Conservation (phyloP, 2,797 vertebrate genomes). For the Tokudaia tokunoshimensis region DNA sequence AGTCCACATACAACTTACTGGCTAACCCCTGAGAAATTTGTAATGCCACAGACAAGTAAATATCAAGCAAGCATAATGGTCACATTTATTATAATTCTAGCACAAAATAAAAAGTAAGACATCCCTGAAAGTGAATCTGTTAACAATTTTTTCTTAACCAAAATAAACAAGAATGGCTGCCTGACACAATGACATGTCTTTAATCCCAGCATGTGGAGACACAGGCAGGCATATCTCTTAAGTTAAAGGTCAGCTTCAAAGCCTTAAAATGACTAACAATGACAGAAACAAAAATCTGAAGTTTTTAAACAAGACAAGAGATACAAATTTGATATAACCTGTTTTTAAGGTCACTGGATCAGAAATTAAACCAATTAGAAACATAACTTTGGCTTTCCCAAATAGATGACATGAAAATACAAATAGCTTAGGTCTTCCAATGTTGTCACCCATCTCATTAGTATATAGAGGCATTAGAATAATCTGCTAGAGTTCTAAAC, state of each 20-base stretch:
- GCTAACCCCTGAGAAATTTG: neutral
- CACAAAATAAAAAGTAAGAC: neutral
- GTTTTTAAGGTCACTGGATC: neutral
- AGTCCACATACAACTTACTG: rapidly evolving
- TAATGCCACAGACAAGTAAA: neutral
- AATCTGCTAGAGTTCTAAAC: neutral
- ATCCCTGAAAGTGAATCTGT: neutral
- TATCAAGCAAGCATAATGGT: neutral
- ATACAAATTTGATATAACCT: neutral
- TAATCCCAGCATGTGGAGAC: neutral
- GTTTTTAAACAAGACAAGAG: neutral
- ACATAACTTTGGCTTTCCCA: neutral
- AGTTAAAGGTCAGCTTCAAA: neutral
- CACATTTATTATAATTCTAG: conserved; percentile 25
- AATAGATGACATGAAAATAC: neutral
- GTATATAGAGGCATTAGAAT: neutral
- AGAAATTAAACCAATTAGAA: neutral
- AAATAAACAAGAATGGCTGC: conserved; percentile 6
- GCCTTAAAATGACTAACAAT: neutral
- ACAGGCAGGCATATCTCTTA: neutral
- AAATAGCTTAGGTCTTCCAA: neutral
- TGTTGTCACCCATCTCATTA: neutral
- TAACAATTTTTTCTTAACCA: neutral
- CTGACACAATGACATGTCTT: neutral
- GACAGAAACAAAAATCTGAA: conserved; percentile 35